These are phyloP conservation scores for Brassicogethes aeneus DNA, from an alignment of 2,888 invertebrate species.

Conservation along the genomic window DNA sequence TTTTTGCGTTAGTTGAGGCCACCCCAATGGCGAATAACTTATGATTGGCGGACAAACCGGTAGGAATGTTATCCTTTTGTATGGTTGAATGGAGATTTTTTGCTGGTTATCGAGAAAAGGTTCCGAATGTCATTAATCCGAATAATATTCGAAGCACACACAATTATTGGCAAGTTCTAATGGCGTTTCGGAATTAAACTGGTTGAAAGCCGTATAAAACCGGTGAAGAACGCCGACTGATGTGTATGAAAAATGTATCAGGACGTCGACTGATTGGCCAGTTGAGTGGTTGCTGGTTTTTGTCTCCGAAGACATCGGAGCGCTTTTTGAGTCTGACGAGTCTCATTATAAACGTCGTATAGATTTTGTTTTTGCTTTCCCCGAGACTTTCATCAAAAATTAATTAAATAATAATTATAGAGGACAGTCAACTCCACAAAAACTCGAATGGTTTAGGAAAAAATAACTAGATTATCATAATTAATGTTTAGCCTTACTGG, in stretches of 20 bases:
- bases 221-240: constrained; percentile 28
- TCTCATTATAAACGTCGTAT: constrained; percentile 26
- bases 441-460: too few relatives aligned
- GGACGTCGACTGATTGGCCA: constrained; percentile 30
- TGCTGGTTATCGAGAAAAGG: background rate
- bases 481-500: too few relatives aligned
- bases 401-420: constrained; percentile 19
- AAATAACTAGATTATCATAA: too few relatives aligned
- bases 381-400: constrained; percentile 22
- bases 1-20: too few relatives aligned
- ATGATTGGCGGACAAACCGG: background rate
- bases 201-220: constrained; percentile 30
- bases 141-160: background rate
- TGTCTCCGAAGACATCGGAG: background rate
- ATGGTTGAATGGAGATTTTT: background rate
- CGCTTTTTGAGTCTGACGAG: constrained; percentile 18
- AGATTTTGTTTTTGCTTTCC: constrained; percentile 25
- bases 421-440: background rate
- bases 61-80: background rate
- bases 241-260: constrained; percentile 40
- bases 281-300: constrained; percentile 14
- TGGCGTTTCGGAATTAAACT: constrained; percentile 32
- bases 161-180: constrained; percentile 24
- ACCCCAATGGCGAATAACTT: too few relatives aligned
- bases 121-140: background rate